A percentile compares a stretch with the other conserved stretches of the same genome.
These are phyloP conservation scores for Morelia viridis DNA, from an alignment of 2,797 vertebrate genomes.

Conservation along the genomic window DNA sequence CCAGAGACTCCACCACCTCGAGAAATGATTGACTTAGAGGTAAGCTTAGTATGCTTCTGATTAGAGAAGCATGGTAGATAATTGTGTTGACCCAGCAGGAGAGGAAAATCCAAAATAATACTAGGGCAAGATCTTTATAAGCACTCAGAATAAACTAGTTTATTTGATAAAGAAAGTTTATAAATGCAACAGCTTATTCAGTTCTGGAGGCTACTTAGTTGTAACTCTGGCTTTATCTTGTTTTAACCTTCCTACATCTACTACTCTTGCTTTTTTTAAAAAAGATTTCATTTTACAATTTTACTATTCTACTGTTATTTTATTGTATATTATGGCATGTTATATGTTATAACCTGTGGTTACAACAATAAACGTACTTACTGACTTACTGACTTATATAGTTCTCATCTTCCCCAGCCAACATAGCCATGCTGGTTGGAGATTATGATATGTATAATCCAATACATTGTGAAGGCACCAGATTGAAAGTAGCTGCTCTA, in stretches of 20 bases:
- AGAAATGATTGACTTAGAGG: slow-evolving; percentile 81
- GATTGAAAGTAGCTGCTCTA: neutral
- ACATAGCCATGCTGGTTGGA: neutral
- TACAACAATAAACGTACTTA: neutral
- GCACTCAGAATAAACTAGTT: neutral
- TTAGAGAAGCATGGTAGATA: neutral
- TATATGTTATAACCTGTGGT: neutral
- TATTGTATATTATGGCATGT: neutral
- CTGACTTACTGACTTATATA: neutral
- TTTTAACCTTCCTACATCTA: neutral
- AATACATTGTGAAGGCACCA: neutral
- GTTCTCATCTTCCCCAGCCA: neutral
- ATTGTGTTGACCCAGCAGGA: neutral
- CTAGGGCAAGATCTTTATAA: neutral
- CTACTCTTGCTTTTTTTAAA: neutral
- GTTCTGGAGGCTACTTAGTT: neutral
- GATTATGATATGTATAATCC: neutral
- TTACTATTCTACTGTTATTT: neutral
- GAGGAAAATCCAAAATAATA: neutral
- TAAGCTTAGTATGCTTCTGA: slow-evolving; percentile 38
- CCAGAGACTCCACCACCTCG: slow-evolving; percentile 75
- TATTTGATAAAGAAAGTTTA: neutral
- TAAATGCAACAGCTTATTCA: neutral
- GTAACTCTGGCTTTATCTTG: neutral
- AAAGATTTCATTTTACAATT: neutral